Evolutionary conservation across 2,797 vertebrate species (phyloP).

Genomic region (Petrocephalus sullivani): DNA sequence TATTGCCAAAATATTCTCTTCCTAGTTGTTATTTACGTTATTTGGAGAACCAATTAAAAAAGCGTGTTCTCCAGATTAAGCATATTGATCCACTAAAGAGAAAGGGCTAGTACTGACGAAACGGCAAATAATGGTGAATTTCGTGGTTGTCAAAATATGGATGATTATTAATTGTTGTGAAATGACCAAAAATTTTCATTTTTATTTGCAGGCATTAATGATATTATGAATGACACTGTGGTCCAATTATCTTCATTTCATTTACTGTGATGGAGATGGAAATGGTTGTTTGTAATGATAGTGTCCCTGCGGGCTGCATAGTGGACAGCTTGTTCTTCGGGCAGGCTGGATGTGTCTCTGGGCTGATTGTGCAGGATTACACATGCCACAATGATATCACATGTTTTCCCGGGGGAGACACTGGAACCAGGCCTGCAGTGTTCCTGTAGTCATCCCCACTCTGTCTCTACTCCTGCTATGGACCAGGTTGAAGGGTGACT

Average conservation of each 20-base stretch:
- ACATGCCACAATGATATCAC: not conserved
- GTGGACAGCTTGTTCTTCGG: not conserved
- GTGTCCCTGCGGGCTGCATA: not conserved
- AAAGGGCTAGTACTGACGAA: not conserved
- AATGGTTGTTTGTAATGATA: not conserved
- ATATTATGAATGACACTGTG: not conserved
- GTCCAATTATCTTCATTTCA: not conserved
- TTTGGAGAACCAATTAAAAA: not conserved
- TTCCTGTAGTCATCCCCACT: not conserved
- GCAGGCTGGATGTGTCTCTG: not conserved
- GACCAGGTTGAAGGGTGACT: not conserved
- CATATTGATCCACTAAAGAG: not conserved
- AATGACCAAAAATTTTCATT: not conserved
- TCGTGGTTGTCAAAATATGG: not conserved
- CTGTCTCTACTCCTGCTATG: not conserved
- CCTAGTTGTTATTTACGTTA: not conserved
- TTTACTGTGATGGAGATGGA: not conserved
- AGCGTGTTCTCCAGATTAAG: not conserved
- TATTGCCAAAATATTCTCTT: not conserved
- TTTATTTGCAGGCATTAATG: not conserved
- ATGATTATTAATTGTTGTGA: not conserved
- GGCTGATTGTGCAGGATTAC: not conserved
- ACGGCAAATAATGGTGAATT: not conserved
- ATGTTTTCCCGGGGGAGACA: not conserved
- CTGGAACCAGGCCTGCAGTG: not conserved